Evolutionary conservation across 2,888 invertebrate species (phyloP).

Genomic region (Mongoloraphidia duomilia): DNA sequence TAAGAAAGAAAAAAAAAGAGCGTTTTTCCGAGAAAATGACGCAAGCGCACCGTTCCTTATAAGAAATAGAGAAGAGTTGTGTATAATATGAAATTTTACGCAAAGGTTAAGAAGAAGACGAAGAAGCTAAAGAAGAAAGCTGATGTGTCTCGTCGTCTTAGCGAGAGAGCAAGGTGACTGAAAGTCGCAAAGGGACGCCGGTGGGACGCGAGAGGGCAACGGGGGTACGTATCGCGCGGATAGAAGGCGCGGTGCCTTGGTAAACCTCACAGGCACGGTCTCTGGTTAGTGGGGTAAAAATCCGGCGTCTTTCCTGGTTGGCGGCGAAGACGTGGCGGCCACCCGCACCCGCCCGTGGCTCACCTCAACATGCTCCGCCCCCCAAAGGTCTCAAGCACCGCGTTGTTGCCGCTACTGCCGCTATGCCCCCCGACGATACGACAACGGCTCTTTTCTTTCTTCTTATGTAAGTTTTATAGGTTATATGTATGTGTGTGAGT

Average conservation of each 20-base stretch:
- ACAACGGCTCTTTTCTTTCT: neutral
- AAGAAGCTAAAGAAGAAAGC: slow-evolving; percentile 11
- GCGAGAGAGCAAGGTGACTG: slow-evolving; percentile 18
- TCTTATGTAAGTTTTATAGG: neutral
- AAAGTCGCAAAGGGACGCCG: too few species aligned
- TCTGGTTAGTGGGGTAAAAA: slow-evolving; percentile 35
- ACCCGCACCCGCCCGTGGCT: slow-evolving; percentile 21
- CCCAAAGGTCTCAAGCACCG: slow-evolving; percentile 6
- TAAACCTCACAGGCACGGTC: slow-evolving; percentile 36
- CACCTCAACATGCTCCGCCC: slow-evolving; percentile 36
- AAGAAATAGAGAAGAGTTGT: too few species aligned
- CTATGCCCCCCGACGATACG: neutral
- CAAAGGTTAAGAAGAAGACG: too few species aligned
- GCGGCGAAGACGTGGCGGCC: slow-evolving; percentile 29
- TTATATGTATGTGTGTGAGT: neutral
- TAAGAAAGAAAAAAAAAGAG: too few species aligned
- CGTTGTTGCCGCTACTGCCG: slow-evolving; percentile 11
- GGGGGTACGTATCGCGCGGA: slow-evolving; percentile 1
- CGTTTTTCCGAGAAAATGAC: too few species aligned
- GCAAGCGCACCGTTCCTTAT: too few species aligned
- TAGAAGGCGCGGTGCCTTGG: slow-evolving; percentile 20
- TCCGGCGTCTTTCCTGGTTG: slow-evolving; percentile 37
- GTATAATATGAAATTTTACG: too few species aligned
- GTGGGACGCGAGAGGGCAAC: slow-evolving; percentile 10
- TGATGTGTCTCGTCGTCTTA: slow-evolving; percentile 18